phyloP scores from a whole-genome alignment of 1,140 invertebrate genomes.

The Scaptodrosophila lebanonensis region DNA sequence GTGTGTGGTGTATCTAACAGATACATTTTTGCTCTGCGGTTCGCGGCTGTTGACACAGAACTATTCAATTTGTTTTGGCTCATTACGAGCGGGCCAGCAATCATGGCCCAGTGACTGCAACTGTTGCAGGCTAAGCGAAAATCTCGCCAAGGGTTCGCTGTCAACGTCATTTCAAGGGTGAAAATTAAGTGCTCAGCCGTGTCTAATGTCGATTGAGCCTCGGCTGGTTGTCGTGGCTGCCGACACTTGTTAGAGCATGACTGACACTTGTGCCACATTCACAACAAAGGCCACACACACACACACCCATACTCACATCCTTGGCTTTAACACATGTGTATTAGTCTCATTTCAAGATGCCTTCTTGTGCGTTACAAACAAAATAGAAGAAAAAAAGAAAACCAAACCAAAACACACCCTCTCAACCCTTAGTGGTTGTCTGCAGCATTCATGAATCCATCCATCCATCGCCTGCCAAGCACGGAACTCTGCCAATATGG shows the following conservation, averaged over 20 bases:
- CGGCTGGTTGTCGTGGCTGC: no score
- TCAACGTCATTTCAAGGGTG: constrained; percentile 48
- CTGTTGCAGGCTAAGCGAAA: constrained; percentile 27
- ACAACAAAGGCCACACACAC: constrained; percentile 2
- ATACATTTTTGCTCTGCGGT: constrained; percentile 42
- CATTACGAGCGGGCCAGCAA: constrained; percentile 34
- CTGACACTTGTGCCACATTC: constrained; percentile 33
- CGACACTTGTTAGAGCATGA: constrained; percentile 60
- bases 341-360: neutral
- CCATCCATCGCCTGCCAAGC: no score
- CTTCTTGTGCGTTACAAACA: neutral
- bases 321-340: no score
- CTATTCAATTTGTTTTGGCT: constrained; percentile 69
- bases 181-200: constrained; percentile 65
- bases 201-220: constrained; percentile 61
- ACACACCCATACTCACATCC: constrained; percentile 4
- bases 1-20: constrained; percentile 28
- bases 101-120: constrained; percentile 21
- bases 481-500: no score
- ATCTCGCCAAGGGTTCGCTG: constrained; percentile 25
- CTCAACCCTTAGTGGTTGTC: no score
- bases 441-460: no score
- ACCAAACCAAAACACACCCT: constrained; percentile 13
- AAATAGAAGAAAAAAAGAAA: neutral
- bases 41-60: constrained; percentile 54